Percentiles rank a stretch among this genome's conserved stretches.
These are phyloP conservation scores for Heptranchias perlo DNA, from an alignment of 2,113 vertebrate genomes.

Conservation along the genomic window DNA sequence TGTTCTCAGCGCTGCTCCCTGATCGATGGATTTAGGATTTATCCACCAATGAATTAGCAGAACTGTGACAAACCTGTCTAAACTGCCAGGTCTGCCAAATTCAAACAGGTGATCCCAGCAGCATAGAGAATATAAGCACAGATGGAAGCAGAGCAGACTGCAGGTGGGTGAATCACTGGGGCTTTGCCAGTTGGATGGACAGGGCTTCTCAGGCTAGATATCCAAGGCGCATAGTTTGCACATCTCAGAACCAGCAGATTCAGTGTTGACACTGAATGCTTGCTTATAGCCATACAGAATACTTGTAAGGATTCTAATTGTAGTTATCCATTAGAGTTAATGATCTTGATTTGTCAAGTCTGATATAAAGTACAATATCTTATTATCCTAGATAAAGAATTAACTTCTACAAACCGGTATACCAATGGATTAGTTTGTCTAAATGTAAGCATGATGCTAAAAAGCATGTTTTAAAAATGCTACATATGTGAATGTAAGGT, in stretches of 20 bases:
- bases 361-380: neutral
- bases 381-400: neutral
- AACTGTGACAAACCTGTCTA: neutral
- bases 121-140: neutral
- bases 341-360: neutral
- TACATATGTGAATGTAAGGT: neutral
- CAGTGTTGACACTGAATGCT: neutral
- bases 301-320: neutral
- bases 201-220: neutral
- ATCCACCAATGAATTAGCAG: neutral
- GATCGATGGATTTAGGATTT: neutral
- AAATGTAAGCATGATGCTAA: neutral
- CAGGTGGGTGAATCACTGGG: neutral
- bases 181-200: neutral
- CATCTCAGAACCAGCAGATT: neutral
- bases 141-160: neutral
- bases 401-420: neutral
- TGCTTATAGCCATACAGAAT: neutral
- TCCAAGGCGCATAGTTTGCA: neutral
- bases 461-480: neutral
- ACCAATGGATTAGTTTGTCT: neutral
- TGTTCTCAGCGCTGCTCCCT: neutral
- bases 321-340: neutral
- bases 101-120: neutral
- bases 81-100: neutral